phyloP scores from a whole-genome alignment of 2,797 vertebrate species.

The Coendou prehensilis region DNA sequence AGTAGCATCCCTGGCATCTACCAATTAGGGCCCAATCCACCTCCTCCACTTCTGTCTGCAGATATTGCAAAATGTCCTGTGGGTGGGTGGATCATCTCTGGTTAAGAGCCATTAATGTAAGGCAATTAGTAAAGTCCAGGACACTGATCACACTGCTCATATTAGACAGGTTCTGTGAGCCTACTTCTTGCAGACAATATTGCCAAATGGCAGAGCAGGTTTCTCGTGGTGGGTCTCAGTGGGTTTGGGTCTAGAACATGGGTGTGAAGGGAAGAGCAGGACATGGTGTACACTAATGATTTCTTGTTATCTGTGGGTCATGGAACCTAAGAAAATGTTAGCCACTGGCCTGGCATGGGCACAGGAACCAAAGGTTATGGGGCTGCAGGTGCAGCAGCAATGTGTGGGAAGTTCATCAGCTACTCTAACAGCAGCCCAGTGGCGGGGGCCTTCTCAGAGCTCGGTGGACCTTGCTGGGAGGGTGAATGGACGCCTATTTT shows the following conservation, averaged over 20 bases:
- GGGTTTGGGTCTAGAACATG: not conserved
- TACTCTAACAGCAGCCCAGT: not conserved
- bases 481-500: not conserved
- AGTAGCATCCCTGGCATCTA: not conserved
- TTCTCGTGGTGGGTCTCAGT: fast-evolving
- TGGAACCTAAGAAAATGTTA: not conserved
- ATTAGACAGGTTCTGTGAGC: fast-evolving
- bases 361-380: not conserved
- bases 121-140: not conserved
- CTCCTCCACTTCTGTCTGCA: not conserved
- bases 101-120: not conserved
- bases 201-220: fast-evolving
- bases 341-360: too few relatives aligned
- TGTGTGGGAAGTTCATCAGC: not conserved
- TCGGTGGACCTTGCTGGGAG: not conserved
- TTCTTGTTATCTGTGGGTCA: not conserved
- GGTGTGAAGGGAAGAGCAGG: not conserved
- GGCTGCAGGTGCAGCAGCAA: not conserved
- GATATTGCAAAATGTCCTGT: not conserved
- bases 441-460: too few relatives aligned
- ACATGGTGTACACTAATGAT: not conserved
- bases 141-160: fast-evolving
- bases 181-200: not conserved
- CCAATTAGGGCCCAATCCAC: not conserved
- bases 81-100: not conserved